Conservation (phyloP, 2,113 vertebrate species). For the Dromaius novaehollandiae region DNA sequence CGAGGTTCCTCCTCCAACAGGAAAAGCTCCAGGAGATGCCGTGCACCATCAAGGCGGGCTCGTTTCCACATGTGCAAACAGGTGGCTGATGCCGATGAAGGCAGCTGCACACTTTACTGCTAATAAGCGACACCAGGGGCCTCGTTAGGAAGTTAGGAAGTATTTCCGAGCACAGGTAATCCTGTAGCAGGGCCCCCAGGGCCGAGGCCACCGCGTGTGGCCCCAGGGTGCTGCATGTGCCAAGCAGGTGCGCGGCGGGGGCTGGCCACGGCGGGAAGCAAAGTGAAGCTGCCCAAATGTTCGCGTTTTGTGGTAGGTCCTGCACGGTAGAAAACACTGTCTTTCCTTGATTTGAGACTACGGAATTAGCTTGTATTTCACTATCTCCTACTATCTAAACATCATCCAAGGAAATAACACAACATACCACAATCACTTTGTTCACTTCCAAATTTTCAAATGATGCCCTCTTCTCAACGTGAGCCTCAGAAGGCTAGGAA, state of each 20-base stretch:
- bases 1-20: slow-evolving; percentile 31
- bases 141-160: slow-evolving; percentile 75
- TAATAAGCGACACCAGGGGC: slow-evolving; percentile 71
- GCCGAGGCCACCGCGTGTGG: slow-evolving; percentile 10
- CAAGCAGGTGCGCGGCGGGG: too few relatives aligned
- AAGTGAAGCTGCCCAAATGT: background rate
- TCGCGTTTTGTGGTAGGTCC: background rate
- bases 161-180: slow-evolving; percentile 70
- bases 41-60: background rate
- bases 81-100: slow-evolving; percentile 59
- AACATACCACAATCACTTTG: background rate
- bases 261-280: background rate
- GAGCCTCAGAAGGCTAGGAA: background rate
- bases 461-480: background rate
- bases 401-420: slow-evolving; percentile 30
- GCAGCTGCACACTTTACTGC: slow-evolving; percentile 58
- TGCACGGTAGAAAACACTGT: background rate
- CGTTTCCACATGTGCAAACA: slow-evolving; percentile 67
- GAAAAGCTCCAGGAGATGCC: slow-evolving; percentile 31
- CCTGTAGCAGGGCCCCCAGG: slow-evolving; percentile 58
- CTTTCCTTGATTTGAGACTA: background rate
- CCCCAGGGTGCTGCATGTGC: background rate
- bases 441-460: background rate
- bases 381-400: background rate
- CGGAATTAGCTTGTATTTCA: background rate